A percentile compares a stretch with the other conserved stretches of the same genome.
phyloP scores from a whole-genome alignment of 2,113 vertebrate species.

The Corvus cornix region DNA sequence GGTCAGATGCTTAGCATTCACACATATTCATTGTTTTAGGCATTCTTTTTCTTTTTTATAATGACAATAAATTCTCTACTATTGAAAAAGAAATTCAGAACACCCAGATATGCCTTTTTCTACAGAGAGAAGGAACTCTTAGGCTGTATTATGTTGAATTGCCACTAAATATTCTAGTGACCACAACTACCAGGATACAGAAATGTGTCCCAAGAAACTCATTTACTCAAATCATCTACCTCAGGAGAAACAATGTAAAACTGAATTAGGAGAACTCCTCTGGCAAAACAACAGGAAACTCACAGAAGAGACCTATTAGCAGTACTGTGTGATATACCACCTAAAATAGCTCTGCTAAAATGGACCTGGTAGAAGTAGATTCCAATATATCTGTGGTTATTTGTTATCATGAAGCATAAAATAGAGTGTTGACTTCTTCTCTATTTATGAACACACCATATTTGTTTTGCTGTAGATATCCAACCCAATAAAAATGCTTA shows the following conservation, averaged over 20 bases:
- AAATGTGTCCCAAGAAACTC: neutral
- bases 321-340: neutral
- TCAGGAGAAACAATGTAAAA: neutral
- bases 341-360: neutral
- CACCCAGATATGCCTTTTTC: neutral
- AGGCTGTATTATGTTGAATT: neutral
- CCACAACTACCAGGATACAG: neutral
- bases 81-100: neutral
- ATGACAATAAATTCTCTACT: neutral
- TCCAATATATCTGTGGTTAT: neutral
- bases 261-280: neutral
- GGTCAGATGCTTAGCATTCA: neutral
- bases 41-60: neutral
- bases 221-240: neutral
- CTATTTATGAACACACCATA: neutral
- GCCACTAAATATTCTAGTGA: neutral
- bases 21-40: neutral
- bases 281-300: neutral
- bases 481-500: neutral
- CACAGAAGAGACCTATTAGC: neutral
- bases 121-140: neutral
- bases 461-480: conserved; percentile 10
- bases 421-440: neutral
- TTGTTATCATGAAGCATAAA: neutral
- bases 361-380: neutral